Percentiles rank a stretch among this genome's conserved stretches.
phyloP scores from a whole-genome alignment of 2,888 invertebrate genomes.

The Artemia sinica region DNA sequence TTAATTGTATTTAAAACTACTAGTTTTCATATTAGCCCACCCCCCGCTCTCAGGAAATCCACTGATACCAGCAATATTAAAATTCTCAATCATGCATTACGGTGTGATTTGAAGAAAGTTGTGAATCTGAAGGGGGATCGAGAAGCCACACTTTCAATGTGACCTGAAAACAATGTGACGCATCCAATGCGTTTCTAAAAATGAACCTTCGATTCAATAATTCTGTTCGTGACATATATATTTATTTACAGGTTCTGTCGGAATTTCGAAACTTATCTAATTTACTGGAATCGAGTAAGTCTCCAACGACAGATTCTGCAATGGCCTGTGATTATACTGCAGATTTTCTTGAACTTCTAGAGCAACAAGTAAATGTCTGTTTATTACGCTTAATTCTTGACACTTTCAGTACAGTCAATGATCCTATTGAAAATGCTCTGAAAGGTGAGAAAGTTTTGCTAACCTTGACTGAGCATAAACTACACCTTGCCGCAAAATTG shows the following conservation, averaged over 20 bases:
- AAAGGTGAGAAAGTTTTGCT: not conserved
- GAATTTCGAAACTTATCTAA: not conserved
- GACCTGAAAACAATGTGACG: no score
- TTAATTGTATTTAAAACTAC: no score
- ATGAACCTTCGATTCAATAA: no score
- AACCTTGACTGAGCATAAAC: not conserved
- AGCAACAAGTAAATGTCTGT: not conserved
- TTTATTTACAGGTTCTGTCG: not conserved
- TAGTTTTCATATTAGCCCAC: no score
- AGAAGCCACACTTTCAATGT: no score
- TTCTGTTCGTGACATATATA: not conserved
- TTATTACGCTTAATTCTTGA: constrained; percentile 1
- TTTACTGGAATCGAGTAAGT: not conserved
- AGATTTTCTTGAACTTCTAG: constrained; percentile 5
- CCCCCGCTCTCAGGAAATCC: no score
- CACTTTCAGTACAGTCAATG: not conserved
- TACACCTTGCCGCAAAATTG: not conserved
- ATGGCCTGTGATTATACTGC: constrained; percentile 3
- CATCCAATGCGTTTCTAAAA: no score
- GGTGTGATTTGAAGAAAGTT: no score
- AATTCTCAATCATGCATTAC: no score
- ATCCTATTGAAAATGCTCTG: constrained; percentile 6
- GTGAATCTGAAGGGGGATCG: no score
- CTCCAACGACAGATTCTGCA: constrained; percentile 3
- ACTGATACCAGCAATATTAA: no score